phyloP scores from a whole-genome alignment of 2,113 vertebrate species.

The Ochotona princeps region DNA sequence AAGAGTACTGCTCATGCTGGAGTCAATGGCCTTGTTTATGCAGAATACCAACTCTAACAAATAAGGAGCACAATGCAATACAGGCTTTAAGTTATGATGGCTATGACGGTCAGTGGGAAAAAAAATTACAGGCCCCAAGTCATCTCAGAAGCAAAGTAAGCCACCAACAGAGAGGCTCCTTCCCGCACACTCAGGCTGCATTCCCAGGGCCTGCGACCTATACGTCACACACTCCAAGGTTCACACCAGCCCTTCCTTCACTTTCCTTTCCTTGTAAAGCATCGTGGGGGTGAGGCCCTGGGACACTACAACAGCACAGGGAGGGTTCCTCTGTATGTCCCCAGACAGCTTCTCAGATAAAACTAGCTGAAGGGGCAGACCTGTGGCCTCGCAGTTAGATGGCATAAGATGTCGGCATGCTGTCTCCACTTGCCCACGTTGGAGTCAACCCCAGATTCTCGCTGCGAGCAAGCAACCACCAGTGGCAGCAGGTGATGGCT shows the following conservation, averaged over 20 bases:
- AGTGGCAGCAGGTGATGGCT: no score
- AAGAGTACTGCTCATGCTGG: constrained; percentile 18
- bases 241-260: neutral
- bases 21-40: neutral
- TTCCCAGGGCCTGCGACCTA: neutral
- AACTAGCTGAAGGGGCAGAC: no score
- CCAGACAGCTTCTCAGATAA: no score
- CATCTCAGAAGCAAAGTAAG: neutral
- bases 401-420: no score
- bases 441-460: no score
- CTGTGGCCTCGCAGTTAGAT: no score
- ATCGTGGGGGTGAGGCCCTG: no score
- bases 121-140: neutral
- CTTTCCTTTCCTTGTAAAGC: neutral
- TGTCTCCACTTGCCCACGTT: no score
- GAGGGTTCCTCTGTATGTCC: neutral
- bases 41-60: neutral
- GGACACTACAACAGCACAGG: neutral
- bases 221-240: neutral
- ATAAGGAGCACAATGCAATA: neutral
- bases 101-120: neutral
- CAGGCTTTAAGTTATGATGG: neutral
- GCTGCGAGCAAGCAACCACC: no score
- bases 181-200: neutral
- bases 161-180: neutral